Base-by-base conservation (phyloP, 1,140 invertebrate genomes). In the Aphaenogaster floridana region DNA sequence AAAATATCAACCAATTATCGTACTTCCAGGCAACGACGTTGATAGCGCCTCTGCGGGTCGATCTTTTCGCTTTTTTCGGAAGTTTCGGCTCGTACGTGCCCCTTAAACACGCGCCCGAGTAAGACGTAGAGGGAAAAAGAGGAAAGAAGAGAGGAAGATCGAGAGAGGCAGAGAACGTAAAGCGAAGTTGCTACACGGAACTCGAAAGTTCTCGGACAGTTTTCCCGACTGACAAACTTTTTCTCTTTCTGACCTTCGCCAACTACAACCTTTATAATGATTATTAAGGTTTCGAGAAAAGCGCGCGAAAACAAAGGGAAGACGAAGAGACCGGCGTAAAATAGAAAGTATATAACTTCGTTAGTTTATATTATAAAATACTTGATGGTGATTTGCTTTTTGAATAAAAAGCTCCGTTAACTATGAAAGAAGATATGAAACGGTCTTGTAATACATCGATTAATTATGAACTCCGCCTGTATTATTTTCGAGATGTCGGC, bases 101-200 rank as follows among this genome's bases (percentile, higher is more conserved):
- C 13, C 13, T 66, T 21, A 13, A 79, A 36, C 61, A 9, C 50
- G n/a, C 28, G 15, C 28, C 1, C 52, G 6, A 71, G 86, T 84
- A 90, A 89, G 74, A 90, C 77, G 88, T 79, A 76, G 76, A 76
- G 88, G 86, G 79, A 86, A 77, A 74, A 57, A 68, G 83, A 86
- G 81, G 74, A 69, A 61, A 87, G 77, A 63, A 88, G 87, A 42
- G 6, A 39, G 36, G 4, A 39, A 21, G 17, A 57, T 5, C 71
- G 72, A 71, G 71, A 83, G 87, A 88, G 63, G 79, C 69, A 88
- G 69, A 77, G 76, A 88, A 50, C 83, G 28, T 15, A 7, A 71
- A 34, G 34, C 36, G 36, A 9, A 69, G 17, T 50, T 28, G 54
- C 9, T 83, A 39, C 28, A 48, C 11, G 28, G 15, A 84, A 76